Base-by-base conservation (phyloP, 2,113 vertebrate genomes). In the Stigmatopora nigra region DNA sequence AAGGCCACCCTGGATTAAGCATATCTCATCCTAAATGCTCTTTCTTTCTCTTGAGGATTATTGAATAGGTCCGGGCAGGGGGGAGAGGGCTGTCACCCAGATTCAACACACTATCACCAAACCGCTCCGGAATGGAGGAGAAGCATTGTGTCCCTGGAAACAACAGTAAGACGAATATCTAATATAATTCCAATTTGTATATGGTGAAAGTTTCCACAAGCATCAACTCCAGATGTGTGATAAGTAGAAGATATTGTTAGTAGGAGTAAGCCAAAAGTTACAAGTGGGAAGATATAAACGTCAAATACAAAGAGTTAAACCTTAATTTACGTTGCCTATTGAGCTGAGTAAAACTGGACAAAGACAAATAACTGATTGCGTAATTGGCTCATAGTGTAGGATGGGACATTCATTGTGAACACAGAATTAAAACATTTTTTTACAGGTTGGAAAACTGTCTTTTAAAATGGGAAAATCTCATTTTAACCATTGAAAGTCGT, bases 41-140 rank as follows among this genome's bases (percentile, higher is more conserved):
- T 45, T 70, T 81, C 78, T 87, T 91, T 91, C 84, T 87, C 70
- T 60, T 61, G 75, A 82, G 87, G 90, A 91, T 91, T 90, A 90
- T 76, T 67, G 55, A 71, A 36, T 31, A 52, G 48, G 63, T 14
- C n/a, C 20, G 31, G 47, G 25, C 5, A 70, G 78, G 82, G 77
- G 52, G 31, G 62, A 61, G 73, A 65, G 71, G 73, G 58, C 86
- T 85, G 88, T 90, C 90, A 88, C 76, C 84, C 79, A 89, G 78
- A 90, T 89, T 88, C 82, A 84, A 83, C 84, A 86, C 82, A 82
- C 74, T 65, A 52, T 73, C 69, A 71, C 69, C 46, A 71, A 65
- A 48, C 72, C 19, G 51, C 71, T 78, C 77, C 72, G 64, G 64
- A 45, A 25, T 14, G 17, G 72, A 75, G 72, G 68, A 68, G 67